These are phyloP conservation scores for Cydia strobilella DNA, from an alignment of 1,140 invertebrate species.

Conservation along the genomic window DNA sequence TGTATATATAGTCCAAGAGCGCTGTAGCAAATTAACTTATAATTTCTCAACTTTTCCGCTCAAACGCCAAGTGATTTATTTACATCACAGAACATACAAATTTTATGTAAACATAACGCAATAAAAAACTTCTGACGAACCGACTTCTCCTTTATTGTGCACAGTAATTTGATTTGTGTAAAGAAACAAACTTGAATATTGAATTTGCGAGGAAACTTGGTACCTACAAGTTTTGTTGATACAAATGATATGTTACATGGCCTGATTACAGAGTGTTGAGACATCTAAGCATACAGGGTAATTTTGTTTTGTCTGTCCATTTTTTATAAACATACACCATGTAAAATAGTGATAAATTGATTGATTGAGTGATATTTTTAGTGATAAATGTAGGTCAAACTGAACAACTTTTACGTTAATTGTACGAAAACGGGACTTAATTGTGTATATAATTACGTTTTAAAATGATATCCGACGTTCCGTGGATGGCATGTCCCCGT, in stretches of 20 bases:
- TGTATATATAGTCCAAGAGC: background rate
- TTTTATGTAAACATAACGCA: background rate
- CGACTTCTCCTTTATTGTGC: background rate
- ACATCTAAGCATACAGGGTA: too few species aligned
- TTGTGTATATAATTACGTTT: too few species aligned
- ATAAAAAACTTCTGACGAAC: constrained; percentile 14
- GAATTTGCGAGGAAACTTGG: constrained; percentile 3
- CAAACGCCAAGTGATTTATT: background rate
- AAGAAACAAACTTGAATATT: constrained; percentile 6
- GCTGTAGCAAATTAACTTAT: background rate
- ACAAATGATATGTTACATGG: constrained; percentile 1
- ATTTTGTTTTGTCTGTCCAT: too few species aligned
- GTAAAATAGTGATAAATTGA: too few species aligned
- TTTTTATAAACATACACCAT: too few species aligned
- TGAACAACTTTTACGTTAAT: too few species aligned
- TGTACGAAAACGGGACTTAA: too few species aligned
- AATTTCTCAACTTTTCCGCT: background rate
- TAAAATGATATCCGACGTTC: too few species aligned
- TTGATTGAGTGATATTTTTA: too few species aligned
- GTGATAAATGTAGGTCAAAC: too few species aligned
- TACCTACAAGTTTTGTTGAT: constrained; percentile 1
- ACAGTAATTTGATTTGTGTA: constrained; percentile 8
- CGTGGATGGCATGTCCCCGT: too few species aligned
- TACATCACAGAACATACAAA: constrained; percentile 18
- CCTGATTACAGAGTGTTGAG: background rate